phyloP scores from a whole-genome alignment of 2,797 vertebrate genomes.

The Malacoctenus gilli region DNA sequence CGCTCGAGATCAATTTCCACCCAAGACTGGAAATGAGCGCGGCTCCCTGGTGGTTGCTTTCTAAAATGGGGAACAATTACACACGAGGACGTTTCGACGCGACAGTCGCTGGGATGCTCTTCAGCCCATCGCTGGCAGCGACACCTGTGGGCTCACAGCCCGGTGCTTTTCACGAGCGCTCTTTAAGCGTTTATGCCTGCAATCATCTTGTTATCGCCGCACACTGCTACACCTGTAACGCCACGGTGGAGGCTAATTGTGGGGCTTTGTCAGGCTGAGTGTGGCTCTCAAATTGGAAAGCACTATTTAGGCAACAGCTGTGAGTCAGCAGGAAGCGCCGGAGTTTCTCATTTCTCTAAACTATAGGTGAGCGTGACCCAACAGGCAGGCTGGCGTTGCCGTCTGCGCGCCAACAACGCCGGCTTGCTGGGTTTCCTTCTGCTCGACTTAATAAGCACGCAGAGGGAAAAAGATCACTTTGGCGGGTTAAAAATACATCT shows the following conservation, averaged over 20 bases:
- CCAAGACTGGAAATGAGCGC: slow-evolving; percentile 1
- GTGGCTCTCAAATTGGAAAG: slow-evolving; percentile 45
- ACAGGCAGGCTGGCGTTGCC: slow-evolving; percentile 52
- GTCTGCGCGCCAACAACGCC: background rate
- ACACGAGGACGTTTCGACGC: slow-evolving; percentile 11
- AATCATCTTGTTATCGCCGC: slow-evolving; percentile 27
- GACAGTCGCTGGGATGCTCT: slow-evolving; percentile 24
- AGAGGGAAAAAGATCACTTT: slow-evolving; percentile 6
- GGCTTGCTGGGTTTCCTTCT: slow-evolving; percentile 10
- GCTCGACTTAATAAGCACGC: background rate
- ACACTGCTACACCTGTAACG: slow-evolving; percentile 37
- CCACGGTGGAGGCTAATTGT: slow-evolving; percentile 45
- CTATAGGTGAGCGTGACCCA: slow-evolving; percentile 38
- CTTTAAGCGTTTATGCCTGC: slow-evolving; percentile 40
- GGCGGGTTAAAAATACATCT: slow-evolving; percentile 13
- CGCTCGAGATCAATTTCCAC: slow-evolving; percentile 11
- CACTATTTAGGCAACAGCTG: slow-evolving; percentile 54
- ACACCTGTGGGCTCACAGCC: slow-evolving; percentile 27
- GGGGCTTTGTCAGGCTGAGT: slow-evolving; percentile 44
- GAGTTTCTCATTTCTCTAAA: slow-evolving; percentile 38
- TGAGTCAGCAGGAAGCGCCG: slow-evolving; percentile 38
- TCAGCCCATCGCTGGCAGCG: slow-evolving; percentile 10
- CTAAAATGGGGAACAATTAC: slow-evolving; percentile 4
- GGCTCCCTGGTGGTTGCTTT: background rate
- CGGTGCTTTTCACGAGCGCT: slow-evolving; percentile 28